phyloP scores from a whole-genome alignment of 2,888 invertebrate species.

The Mythimna impura region DNA sequence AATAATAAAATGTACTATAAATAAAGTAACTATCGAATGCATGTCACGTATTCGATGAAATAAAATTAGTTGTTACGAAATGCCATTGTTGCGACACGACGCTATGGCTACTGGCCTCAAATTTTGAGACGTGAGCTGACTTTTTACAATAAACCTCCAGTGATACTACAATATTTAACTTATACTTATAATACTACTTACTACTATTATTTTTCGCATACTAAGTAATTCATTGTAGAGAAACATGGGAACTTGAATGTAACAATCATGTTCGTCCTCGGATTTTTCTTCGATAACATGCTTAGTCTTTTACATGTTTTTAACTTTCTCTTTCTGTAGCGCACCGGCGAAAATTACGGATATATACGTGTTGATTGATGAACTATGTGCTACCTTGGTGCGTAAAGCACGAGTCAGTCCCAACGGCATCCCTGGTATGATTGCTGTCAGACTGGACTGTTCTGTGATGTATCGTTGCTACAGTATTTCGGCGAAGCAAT shows the following conservation, averaged over 20 bases:
- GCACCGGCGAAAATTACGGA: no score
- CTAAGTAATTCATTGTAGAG: conserved; percentile 28
- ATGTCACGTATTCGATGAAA: conserved; percentile 74
- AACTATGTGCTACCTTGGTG: no score
- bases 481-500: no score
- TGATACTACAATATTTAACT: conserved; percentile 34
- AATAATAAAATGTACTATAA: conserved; percentile 53
- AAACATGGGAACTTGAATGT: conserved; percentile 34
- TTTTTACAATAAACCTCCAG: conserved; percentile 55
- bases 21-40: conserved; percentile 67
- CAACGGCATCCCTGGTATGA: no score
- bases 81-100: conserved; percentile 71
- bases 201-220: conserved; percentile 22
- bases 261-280: conserved; percentile 25
- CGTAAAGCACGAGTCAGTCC: no score
- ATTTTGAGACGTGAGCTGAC: conserved; percentile 72
- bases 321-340: no score
- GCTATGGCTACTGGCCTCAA: conserved; percentile 71
- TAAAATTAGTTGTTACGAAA: conserved; percentile 77
- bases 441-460: no score
- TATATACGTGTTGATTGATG: no score
- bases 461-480: no score
- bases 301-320: conserved; percentile 12
- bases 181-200: conserved; percentile 19
- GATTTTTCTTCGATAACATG: conserved; percentile 21